Base-by-base conservation (phyloP, 2,113 vertebrate genomes). In the Sterna hirundo region DNA sequence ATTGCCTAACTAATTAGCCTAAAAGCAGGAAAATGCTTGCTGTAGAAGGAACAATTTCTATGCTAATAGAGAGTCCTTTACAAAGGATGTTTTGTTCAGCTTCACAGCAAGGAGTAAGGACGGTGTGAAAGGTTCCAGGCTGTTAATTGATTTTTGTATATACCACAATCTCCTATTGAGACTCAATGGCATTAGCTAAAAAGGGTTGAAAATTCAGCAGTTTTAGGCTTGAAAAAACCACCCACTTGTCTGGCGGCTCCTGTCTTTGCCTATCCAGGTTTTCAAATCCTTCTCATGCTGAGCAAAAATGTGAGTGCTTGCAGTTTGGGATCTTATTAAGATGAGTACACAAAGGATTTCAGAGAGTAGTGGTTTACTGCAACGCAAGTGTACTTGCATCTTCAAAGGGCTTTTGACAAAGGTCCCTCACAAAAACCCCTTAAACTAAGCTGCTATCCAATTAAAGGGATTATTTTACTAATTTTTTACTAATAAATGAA, bases 91-190 rank as follows among this genome's bases (percentile, higher is more conserved):
- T 96, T 96, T 94, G 88, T 96, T 95, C 40, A 6, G 68, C 62
- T 90, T 86, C 92, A 51, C 92, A 75, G 83, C 68, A 75, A 92
- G 85, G 62, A 80, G 34, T 9, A 80, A 57, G 58, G 82, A 58
- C 0, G 7, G 78, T 89, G 84, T 92, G 88, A 96, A 95, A 94
- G 69, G 82, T 80, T 94, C 78, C 82, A 88, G 79, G 68, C 88
- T 90, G 66, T 86, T 96, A 92, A 83, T 55, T 92, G 93, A 88
- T 92, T 92, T 95, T 92, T 93, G 52, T 94, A 52, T 96, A 92
- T 86, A 46, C 71, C 83, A 86, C 79, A 90, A 38, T 55, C 79
- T 90, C 62, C 55, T 78, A 72, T n/a, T 85, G 60, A 95, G 34
- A 84, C 81, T 93, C 72, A 85, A 79, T 89, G 34, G 30, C 68